Base-by-base conservation (phyloP, 2,888 invertebrate species). In the Hyposoter dolosus region DNA sequence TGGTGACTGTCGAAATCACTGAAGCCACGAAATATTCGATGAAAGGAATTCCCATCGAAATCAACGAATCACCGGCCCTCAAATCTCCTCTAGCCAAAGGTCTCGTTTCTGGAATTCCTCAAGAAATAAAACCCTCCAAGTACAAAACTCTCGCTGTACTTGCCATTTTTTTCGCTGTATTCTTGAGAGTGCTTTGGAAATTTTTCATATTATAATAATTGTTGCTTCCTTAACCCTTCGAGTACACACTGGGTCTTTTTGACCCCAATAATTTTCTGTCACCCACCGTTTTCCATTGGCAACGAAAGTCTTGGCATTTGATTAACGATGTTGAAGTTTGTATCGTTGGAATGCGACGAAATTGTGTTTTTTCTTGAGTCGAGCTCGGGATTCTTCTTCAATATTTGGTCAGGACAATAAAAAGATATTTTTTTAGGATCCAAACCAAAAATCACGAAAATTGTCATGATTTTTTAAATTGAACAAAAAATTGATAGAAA, bases 11-110 rank as follows among this genome's bases (percentile, higher is more conserved):
- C 0, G 95, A 96, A 92, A 97, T 99, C 6, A 94, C 94, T 0
- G 95, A 95, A 17, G 95, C 96, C 0, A 95, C 95, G 0, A 98
- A 98, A 90, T 97, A 98, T 94, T 97, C 97, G 75, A 97, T 98
- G 97, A 95, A 95, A 84, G 98, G 96, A 0, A 95, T 96, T 91
- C 96, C 97, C 10, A 92, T 97, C 83, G 95, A 95, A 88, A 35
- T 84, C 1, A 53, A 60, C n/a, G 71, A 84, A 35, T 90, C 94
- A 84, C 95, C 96, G 1, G 95, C 95, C 32, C 86, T 96, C 89
- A 93, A 95, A 84, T 95, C 95, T 75, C 95, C 96, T 63, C 88
- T 96, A 87, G 94, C 94, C 78, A 95, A 95, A 78, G 96, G 96
- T 0, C 93, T 95, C 86, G 95, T 96, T 0, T 96, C 96, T 0